Base-by-base conservation (phyloP, 2,113 vertebrate genomes). In the Erythrocercus mccallii region DNA sequence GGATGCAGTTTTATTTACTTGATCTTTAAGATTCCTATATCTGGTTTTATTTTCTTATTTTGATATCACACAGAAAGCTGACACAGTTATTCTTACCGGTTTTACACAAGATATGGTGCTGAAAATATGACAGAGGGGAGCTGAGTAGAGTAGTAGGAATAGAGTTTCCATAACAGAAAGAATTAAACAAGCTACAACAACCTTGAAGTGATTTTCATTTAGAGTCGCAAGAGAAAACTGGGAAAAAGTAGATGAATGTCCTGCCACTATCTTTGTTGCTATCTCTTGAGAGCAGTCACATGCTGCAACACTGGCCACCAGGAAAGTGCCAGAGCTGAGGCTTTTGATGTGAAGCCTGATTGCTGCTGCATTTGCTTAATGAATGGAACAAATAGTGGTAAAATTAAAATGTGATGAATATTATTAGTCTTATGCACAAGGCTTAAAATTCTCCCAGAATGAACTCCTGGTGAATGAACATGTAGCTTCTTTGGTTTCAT, bases 391-490 rank as follows among this genome's bases (percentile, higher is more conserved):
- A 85, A 61, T 50, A 88, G 2, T 65, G n/a, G 27, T 38, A 61
- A 74, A 77, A 69, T 73, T 56, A 50, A 81, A 87, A 54, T 35
- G 35, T 31, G 38, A 65, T 30, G 12, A 78, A 42, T 45, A 24
- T 25, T 58, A 6, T 40, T 16, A 31, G 5, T 66, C 19, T 45
- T 37, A 60, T 7, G 8, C 16, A 40, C 0, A 0, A 35, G 10
- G 33, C 23, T 61, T 74, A 60, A 70, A 58, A 51, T 54, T 65
- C 27, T 28, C 79, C 54, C 25, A 33, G 50, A 25, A 20, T 22
- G 51, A 83, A 37, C 40, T 42, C 11, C n/a, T 45, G 35, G 7
- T 45, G 54, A 64, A 50, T 14, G 74, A 77, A 54, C 12, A 12
- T 0, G 0, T 7, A 30, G 9, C 5, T 6, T 31, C 45, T 70